These are phyloP conservation scores for Eristalis pertinax DNA, from an alignment of 2,888 invertebrate genomes.

Conservation along the genomic window DNA sequence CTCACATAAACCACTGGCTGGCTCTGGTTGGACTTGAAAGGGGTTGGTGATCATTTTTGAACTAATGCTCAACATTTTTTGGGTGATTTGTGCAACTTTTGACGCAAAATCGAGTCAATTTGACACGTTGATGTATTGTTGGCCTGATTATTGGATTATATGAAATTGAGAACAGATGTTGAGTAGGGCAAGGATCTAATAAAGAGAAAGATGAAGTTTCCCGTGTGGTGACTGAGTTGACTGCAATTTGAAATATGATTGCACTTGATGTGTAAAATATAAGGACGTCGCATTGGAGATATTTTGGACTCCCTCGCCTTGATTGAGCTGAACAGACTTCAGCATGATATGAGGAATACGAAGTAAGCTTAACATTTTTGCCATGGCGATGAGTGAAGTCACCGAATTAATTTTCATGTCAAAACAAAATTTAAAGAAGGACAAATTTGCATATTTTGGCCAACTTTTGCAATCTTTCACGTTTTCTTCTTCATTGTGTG, in stretches of 20 bases:
- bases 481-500: too few species aligned
- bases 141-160: slow-evolving; percentile 7
- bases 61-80: slow-evolving; percentile 44
- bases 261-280: neutral
- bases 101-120: slow-evolving; percentile 7
- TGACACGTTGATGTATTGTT: slow-evolving; percentile 47
- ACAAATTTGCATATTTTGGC: too few species aligned
- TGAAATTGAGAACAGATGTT: slow-evolving; percentile 39
- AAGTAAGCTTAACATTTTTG: too few species aligned
- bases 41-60: too few species aligned
- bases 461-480: too few species aligned
- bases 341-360: too few species aligned
- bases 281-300: too few species aligned
- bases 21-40: neutral
- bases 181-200: neutral
- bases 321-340: too few species aligned
- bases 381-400: too few species aligned
- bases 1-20: slow-evolving; percentile 2
- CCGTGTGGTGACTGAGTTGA: neutral
- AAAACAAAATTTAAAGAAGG: too few species aligned
- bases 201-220: neutral
- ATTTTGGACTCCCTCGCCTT: too few species aligned
- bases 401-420: too few species aligned
- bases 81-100: slow-evolving; percentile 41
- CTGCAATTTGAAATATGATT: neutral